Conservation (phyloP, 2,888 invertebrate genomes). For the Ditula angustiorana region DNA sequence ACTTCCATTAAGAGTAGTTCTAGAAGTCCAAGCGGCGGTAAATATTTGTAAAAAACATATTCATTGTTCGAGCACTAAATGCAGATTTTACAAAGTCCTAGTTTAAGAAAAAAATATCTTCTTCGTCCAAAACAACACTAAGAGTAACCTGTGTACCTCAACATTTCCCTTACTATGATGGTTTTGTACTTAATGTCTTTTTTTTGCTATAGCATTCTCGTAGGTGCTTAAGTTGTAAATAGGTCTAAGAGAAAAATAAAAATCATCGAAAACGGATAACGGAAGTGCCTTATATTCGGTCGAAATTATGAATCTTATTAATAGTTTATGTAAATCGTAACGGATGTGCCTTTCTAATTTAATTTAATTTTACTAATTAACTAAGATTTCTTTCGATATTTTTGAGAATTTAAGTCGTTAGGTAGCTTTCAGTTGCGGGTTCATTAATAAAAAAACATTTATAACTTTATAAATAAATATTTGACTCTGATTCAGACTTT, state of each 20-base stretch:
- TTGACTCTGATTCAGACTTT: too few relatives aligned
- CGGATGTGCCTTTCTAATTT: slow-evolving; percentile 31
- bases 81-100: neutral
- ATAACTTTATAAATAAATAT: slow-evolving; percentile 28
- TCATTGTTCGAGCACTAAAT: slow-evolving; percentile 12
- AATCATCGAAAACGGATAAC: slow-evolving; percentile 27
- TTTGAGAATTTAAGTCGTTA: slow-evolving; percentile 18
- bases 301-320: slow-evolving; percentile 32
- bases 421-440: slow-evolving; percentile 1
- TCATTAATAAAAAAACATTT: neutral
- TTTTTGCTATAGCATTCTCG: neutral
- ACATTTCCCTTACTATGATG: neutral
- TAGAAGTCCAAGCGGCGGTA: slow-evolving; percentile 81
- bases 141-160: neutral
- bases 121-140: neutral
- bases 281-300: slow-evolving; percentile 34
- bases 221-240: slow-evolving; percentile 4
- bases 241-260: slow-evolving; percentile 29
- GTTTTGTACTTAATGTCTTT: neutral
- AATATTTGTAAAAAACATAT: slow-evolving; percentile 51
- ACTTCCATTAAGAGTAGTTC: slow-evolving; percentile 88
- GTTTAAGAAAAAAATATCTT: too few relatives aligned
- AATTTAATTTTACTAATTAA: slow-evolving; percentile 28
- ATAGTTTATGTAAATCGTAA: slow-evolving; percentile 22
- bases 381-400: slow-evolving; percentile 25